These are phyloP conservation scores for Pandemis cinnamomeana DNA, from an alignment of 2,888 invertebrate genomes.

Conservation along the genomic window DNA sequence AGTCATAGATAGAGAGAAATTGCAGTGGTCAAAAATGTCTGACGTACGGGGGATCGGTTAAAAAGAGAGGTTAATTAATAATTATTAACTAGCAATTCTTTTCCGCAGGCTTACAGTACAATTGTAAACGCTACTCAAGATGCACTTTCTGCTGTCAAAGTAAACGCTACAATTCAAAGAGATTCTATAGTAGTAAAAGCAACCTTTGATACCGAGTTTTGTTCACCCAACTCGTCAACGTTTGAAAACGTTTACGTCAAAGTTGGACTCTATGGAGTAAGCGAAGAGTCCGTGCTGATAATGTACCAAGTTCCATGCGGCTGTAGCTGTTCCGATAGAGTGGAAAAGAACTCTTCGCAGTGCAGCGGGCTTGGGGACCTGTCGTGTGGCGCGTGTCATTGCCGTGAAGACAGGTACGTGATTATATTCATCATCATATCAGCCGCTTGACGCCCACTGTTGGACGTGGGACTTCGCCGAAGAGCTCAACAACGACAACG, in stretches of 20 bases:
- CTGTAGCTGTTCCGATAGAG: constrained; percentile 60
- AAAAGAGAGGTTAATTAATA: background rate
- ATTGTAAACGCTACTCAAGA: constrained; percentile 30
- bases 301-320: constrained; percentile 69
- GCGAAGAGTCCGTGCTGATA: constrained; percentile 53
- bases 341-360: constrained; percentile 64
- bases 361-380: constrained; percentile 81
- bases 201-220: constrained; percentile 55
- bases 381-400: constrained; percentile 86
- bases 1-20: too few relatives aligned
- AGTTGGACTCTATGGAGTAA: constrained; percentile 53
- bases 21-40: too few relatives aligned
- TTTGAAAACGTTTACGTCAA: constrained; percentile 57
- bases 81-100: background rate
- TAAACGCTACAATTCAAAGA: background rate
- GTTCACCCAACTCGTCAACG: constrained; percentile 51
- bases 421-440: too few relatives aligned
- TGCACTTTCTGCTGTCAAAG: background rate
- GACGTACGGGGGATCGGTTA: too few relatives aligned
- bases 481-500: too few relatives aligned
- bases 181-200: constrained; percentile 47
- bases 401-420: constrained; percentile 71
- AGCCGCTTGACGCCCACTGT: too few relatives aligned
- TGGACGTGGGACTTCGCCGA: too few relatives aligned
- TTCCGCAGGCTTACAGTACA: constrained; percentile 43